Base-by-base conservation (phyloP, 2,888 invertebrate species). In the Lasioglossum morio region DNA sequence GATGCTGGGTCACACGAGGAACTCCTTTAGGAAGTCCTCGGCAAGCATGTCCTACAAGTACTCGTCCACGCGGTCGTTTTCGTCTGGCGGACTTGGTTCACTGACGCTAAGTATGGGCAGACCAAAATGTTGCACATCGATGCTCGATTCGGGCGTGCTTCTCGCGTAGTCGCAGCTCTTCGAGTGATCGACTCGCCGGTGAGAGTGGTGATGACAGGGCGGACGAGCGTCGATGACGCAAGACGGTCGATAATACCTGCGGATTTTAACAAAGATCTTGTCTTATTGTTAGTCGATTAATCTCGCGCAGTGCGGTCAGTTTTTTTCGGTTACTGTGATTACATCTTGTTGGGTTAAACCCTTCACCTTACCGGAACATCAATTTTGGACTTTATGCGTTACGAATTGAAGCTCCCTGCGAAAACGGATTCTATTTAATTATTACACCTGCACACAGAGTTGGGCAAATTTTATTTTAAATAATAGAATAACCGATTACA, bases 41-140 rank as follows among this genome's bases (percentile, higher is more conserved):
- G 92, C 93, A 92, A 94, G 95, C 94, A 95, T 93, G 75, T 93
- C 92, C 95, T 96, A 97, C 96, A 96, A 96, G 92, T 96, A 96
- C 94, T 96, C 96, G 93, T 97, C 96, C 93, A 96, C 94, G 16
- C 96, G 96, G 92, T 97, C 97, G 81, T 89, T 90, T 91, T 97
- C 97, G 91, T 97, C 97, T 23, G 97, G 97, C 53, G 97, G 97
- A 30, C 97, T 97, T 0, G 97, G 97, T n/a, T 97, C 97, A 19
- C 98, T 98, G 46, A 98, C 96, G 40, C 98, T 98, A 10, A 98
- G 96, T 91, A 97, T 97, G 74, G 98, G 98, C 91, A 98, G 95
- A 63, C 97, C 97, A 87, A 97, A 97, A 91, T 97, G 97, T 76
- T 95, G 94, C 78, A 96, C 96, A 86, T 95, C 94, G 84, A 92